phyloP scores from a whole-genome alignment of 1,140 invertebrate genomes.

The Caenorhabditis brenneri region DNA sequence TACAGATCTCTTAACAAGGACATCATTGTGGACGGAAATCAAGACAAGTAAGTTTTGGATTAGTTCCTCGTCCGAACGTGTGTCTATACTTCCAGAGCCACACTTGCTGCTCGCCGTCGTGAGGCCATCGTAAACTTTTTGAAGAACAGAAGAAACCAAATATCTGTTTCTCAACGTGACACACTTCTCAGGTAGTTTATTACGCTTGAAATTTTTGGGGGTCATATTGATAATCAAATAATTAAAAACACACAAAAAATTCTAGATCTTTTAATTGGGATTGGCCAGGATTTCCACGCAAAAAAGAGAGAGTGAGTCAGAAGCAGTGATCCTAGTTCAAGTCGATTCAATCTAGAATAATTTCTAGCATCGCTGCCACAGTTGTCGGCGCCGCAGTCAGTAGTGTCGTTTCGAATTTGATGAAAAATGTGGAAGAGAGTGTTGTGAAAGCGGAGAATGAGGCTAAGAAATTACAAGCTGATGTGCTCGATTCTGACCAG shows the following conservation, averaged over 20 bases:
- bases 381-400: constrained; percentile 32
- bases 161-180: neutral
- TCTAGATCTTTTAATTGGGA: neutral
- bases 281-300: neutral
- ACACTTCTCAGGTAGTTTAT: neutral
- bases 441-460: neutral
- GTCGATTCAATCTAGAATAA: neutral
- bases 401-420: constrained; percentile 20
- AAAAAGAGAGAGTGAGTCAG: constrained; percentile 35
- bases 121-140: neutral
- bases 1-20: neutral
- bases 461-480: neutral
- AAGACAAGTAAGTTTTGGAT: no score
- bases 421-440: constrained; percentile 33
- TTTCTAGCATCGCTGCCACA: constrained; percentile 15
- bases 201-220: neutral
- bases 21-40: no score
- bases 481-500: neutral
- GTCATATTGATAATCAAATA: neutral
- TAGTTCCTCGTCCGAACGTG: no score
- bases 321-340: neutral
- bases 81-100: neutral
- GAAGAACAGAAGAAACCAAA: neutral
- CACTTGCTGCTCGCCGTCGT: neutral
- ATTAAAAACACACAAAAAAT: no score